A percentile compares a stretch with the other conserved stretches of the same genome.
Evolutionary conservation across 2,113 vertebrate species (phyloP).

Genomic region (Apeltes quadracus): DNA sequence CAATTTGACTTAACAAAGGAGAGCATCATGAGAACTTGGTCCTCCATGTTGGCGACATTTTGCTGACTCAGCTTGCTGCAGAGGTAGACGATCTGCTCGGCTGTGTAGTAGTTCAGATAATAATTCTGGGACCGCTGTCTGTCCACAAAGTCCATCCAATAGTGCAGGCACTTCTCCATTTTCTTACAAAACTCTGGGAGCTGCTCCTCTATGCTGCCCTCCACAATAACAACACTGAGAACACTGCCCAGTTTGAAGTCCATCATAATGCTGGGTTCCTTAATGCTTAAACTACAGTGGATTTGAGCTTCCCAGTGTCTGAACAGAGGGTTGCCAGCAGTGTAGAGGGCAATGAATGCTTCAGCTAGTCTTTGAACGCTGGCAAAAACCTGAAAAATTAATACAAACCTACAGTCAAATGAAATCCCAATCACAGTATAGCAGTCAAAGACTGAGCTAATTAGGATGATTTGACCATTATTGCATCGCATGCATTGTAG

Average conservation of each 20-base stretch:
- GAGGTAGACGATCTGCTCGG: conserved; percentile 91
- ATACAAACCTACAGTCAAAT: background rate
- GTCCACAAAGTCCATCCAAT: conserved; percentile 85
- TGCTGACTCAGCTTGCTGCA: conserved; percentile 80
- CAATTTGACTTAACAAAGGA: conserved; percentile 86
- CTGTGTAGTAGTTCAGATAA: conserved; percentile 92
- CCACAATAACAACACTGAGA: conserved; percentile 67
- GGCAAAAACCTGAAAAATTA: conserved; percentile 85
- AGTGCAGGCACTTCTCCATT: conserved; percentile 86
- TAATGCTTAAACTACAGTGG: conserved; percentile 70
- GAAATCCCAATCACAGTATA: no score
- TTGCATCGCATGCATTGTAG: background rate
- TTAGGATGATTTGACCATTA: background rate
- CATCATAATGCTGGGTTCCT: conserved; percentile 75
- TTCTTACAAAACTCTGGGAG: conserved; percentile 86
- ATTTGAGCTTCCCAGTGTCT: conserved; percentile 85
- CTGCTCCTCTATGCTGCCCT: conserved; percentile 73
- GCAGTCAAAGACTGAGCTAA: background rate
- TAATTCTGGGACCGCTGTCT: conserved; percentile 83
- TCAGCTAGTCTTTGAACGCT: conserved; percentile 86
- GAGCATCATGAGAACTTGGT: conserved; percentile 88
- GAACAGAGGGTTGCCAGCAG: conserved; percentile 91
- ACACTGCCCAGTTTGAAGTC: conserved; percentile 81
- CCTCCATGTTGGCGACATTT: conserved; percentile 59
- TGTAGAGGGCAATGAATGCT: conserved; percentile 87